Conservation (phyloP, 2,113 vertebrate species). For the Campylomormyrus tamandua region DNA sequence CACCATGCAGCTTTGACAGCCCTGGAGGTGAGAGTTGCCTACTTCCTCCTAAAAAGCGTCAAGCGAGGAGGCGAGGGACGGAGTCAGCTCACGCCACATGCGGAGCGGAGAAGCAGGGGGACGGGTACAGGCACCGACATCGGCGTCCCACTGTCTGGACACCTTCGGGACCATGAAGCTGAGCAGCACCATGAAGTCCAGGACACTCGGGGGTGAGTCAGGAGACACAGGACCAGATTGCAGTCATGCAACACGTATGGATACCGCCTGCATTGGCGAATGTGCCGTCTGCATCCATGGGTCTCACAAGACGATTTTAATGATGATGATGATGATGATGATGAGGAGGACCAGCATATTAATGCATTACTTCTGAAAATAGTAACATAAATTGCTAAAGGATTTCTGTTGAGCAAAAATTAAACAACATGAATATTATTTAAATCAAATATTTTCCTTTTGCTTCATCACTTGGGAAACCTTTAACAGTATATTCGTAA, state of each 20-base stretch:
- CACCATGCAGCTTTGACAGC: neutral
- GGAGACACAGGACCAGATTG: neutral
- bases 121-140: neutral
- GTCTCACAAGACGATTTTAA: neutral
- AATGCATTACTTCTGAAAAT: neutral
- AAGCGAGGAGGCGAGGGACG: neutral
- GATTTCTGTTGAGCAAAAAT: neutral
- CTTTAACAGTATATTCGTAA: neutral
- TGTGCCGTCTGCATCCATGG: neutral
- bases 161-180: neutral
- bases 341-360: neutral
- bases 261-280: neutral
- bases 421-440: neutral
- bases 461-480: neutral
- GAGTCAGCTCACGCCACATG: neutral
- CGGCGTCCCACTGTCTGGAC: neutral
- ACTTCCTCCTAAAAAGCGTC: neutral
- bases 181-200: neutral
- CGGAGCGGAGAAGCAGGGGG: neutral
- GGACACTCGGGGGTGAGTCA: neutral
- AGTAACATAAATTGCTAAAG: neutral
- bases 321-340: neutral
- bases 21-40: neutral
- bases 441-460: neutral
- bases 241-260: neutral